These are phyloP conservation scores for Galeruca laticollis DNA, from an alignment of 2,888 invertebrate species.

Conservation along the genomic window DNA sequence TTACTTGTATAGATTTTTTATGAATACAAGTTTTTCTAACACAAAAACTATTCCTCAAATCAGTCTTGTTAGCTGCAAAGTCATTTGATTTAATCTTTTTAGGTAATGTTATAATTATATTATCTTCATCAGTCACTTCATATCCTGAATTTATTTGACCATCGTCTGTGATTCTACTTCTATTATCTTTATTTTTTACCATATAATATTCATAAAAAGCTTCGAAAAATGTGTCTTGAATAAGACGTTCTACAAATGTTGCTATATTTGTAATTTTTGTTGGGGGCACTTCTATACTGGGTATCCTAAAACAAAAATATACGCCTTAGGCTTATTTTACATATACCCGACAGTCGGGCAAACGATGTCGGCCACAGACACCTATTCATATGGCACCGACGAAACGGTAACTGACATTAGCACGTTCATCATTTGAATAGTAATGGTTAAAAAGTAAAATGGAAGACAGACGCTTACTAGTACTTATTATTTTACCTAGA, in stretches of 20 bases:
- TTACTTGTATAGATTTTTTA: slow-evolving; percentile 50
- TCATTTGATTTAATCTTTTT: slow-evolving; percentile 41
- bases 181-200: slow-evolving; percentile 28
- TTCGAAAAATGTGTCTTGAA: slow-evolving; percentile 63
- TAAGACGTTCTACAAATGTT: slow-evolving; percentile 62
- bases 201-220: slow-evolving; percentile 63
- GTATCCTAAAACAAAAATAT: slow-evolving; percentile 44
- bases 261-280: slow-evolving; percentile 60
- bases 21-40: slow-evolving; percentile 44
- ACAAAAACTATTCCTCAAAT: slow-evolving; percentile 24
- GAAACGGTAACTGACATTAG: no score
- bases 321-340: no score
- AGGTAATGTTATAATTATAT: slow-evolving; percentile 49
- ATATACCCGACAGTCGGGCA: no score
- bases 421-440: no score
- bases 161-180: slow-evolving; percentile 34
- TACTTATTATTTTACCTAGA: no score
- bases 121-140: slow-evolving; percentile 55
- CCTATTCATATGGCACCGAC: no score
- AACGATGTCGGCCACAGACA: no score
- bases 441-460: no score
- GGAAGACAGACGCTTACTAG: no score
- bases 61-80: slow-evolving; percentile 22
- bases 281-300: slow-evolving; percentile 54
- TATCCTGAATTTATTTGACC: slow-evolving; percentile 60